These are phyloP conservation scores for Taurulus bubalis DNA, from an alignment of 2,113 vertebrate genomes.

Conservation along the genomic window DNA sequence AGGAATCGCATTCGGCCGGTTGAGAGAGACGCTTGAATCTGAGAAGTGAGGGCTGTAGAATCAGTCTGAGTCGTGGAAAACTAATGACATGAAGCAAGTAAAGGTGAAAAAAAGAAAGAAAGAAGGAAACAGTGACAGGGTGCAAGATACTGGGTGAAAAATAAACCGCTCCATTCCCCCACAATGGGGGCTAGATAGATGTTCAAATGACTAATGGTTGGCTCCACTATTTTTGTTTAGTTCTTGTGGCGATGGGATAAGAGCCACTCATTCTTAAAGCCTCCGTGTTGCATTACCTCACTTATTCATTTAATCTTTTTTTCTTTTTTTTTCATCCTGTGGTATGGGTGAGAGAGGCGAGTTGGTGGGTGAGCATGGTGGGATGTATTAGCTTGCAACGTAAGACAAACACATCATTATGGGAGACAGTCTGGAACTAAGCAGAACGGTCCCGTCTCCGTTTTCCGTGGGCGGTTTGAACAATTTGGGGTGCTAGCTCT, in stretches of 20 bases:
- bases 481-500: conserved; percentile 8
- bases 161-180: conserved; percentile 41
- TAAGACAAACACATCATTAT: conserved; percentile 28
- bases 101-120: conserved; percentile 22
- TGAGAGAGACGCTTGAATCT: conserved; percentile 19
- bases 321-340: background rate
- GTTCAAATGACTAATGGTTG: conserved; percentile 41
- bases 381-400: conserved; percentile 27
- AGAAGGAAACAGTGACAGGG: conserved; percentile 19
- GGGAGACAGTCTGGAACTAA: conserved; percentile 25
- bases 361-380: background rate
- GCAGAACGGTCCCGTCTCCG: conserved; percentile 2
- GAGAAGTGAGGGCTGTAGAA: background rate
- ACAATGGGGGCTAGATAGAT: conserved; percentile 19
- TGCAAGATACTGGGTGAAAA: conserved; percentile 29
- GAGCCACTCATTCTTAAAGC: conserved; percentile 37
- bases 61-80: conserved; percentile 17
- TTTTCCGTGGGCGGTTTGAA: conserved; percentile 42
- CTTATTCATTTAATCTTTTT: conserved; percentile 34
- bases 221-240: conserved; percentile 48
- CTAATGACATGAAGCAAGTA: conserved; percentile 21
- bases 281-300: conserved; percentile 43
- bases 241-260: conserved; percentile 32
- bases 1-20: conserved; percentile 43
- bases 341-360: conserved; percentile 16